Base-by-base conservation (phyloP, 2,113 vertebrate species). In the Erythrocebus patas region DNA sequence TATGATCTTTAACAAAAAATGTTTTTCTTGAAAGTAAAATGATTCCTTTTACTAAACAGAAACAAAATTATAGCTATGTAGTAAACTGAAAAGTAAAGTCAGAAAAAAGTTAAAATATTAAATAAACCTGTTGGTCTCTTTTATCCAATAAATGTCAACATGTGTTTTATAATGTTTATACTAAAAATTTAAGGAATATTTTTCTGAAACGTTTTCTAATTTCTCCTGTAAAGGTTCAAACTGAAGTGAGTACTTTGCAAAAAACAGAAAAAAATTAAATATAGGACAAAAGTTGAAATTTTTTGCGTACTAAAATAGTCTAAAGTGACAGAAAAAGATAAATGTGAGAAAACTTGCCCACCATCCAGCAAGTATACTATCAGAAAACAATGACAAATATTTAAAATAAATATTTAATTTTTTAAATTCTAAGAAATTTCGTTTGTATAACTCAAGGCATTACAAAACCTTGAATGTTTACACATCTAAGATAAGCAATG, bases 1-100 rank as follows among this genome's bases (percentile, higher is more conserved):
- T 1, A 38, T 32, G 32, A 85, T 20, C 43, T 86, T 85, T 50
- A 75, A 66, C 14, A 84, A 10, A 76, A 92, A 50, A 40, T 75
- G 43, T 57, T 95, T 91, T 64, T n/a, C 43, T 61, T 84, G 76
- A 50, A 88, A 89, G 80, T 70, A 94, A 93, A 91, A 64, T 3
- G 5, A 27, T 80, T 82, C 8, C 25, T 73, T 81, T 89, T 85
- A 10, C 50, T 89, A 70, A 81, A 57, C 64, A 57, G 50, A 80
- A 86, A 22, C 4, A 91, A 89, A 85, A 57, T 80, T 50, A 85
- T 40, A 72, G 45, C 13, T 57, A 70, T 66, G 25, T n/a, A 80
- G 40, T 76, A 14, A 81, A 64, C 45, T 89, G 75, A 89, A 25
- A 82, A 35, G 50, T 48, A 27, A 93, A 80, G n/a, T 55, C 72